Conservation (phyloP, 2,888 invertebrate species). For the Zonitis immaculata region DNA sequence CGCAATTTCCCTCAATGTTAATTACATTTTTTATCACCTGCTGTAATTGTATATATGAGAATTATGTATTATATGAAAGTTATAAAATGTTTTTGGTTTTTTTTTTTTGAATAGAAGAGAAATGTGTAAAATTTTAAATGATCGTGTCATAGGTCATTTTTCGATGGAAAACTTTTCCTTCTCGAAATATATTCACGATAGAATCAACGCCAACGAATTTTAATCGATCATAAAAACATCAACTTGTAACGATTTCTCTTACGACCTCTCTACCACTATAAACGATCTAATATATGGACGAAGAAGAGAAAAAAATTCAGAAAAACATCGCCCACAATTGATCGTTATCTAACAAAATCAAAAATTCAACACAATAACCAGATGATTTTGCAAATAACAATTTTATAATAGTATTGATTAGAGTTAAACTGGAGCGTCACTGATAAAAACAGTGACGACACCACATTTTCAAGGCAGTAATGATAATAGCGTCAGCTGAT, state of each 20-base stretch:
- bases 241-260: constrained; percentile 11
- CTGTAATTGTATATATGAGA: too few relatives aligned
- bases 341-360: neutral
- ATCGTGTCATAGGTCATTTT: constrained; percentile 12
- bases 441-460: constrained; percentile 17
- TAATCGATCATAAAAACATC: constrained; percentile 14
- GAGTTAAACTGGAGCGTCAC: constrained; percentile 9
- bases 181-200: constrained; percentile 10
- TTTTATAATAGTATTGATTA: too few relatives aligned
- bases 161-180: constrained; percentile 9
- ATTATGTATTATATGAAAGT: too few relatives aligned
- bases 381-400: too few relatives aligned
- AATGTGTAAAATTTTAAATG: too few relatives aligned
- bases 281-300: too few relatives aligned
- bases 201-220: constrained; percentile 6
- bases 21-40: neutral
- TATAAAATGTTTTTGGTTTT: too few relatives aligned
- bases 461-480: constrained; percentile 1
- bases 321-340: neutral
- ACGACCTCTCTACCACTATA: too few relatives aligned
- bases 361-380: too few relatives aligned
- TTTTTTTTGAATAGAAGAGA: too few relatives aligned
- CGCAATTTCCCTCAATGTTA: neutral
- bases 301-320: neutral
- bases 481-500: constrained; percentile 11